A percentile compares a stretch with the other conserved stretches of the same genome.
These are phyloP conservation scores for Oegoconia quadripuncta DNA, from an alignment of 2,888 invertebrate species.

Conservation along the genomic window DNA sequence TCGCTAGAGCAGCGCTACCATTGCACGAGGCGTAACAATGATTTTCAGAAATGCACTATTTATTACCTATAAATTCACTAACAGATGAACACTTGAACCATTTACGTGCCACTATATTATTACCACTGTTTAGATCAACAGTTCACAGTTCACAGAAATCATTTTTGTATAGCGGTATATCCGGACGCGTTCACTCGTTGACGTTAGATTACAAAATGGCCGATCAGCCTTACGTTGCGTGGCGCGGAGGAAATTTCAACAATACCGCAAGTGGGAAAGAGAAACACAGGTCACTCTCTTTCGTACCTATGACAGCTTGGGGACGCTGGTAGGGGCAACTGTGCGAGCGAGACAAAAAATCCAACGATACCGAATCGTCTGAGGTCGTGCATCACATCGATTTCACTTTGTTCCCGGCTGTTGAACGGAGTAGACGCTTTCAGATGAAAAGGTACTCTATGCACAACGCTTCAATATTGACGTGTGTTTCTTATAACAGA, in stretches of 20 bases:
- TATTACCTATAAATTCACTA: conserved; percentile 8
- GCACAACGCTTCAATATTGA: too few species aligned
- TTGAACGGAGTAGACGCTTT: background rate
- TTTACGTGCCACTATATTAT: conserved; percentile 1
- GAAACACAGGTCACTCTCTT: conserved; percentile 3
- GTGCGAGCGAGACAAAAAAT: background rate
- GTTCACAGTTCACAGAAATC: conserved; percentile 15
- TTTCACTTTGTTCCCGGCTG: background rate
- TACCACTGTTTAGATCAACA: background rate
- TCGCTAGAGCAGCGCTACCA: too few species aligned
- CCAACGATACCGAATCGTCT: background rate
- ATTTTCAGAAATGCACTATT: background rate
- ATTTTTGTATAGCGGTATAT: conserved; percentile 19
- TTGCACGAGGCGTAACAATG: too few species aligned
- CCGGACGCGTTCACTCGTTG: conserved; percentile 28
- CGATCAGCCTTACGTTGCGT: conserved; percentile 23
- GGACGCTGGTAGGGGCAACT: conserved; percentile 1
- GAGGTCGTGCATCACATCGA: background rate
- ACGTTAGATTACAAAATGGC: conserved; percentile 44
- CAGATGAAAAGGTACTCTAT: too few species aligned
- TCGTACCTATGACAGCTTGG: conserved; percentile 6
- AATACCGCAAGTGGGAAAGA: conserved; percentile 8
- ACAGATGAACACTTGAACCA: background rate
- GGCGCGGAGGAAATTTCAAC: too few species aligned
- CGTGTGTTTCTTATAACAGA: too few species aligned